A percentile compares a stretch with the other conserved stretches of the same genome.
These are phyloP conservation scores for Oxycera nigricornis DNA, from an alignment of 2,888 invertebrate species.

Conservation along the genomic window DNA sequence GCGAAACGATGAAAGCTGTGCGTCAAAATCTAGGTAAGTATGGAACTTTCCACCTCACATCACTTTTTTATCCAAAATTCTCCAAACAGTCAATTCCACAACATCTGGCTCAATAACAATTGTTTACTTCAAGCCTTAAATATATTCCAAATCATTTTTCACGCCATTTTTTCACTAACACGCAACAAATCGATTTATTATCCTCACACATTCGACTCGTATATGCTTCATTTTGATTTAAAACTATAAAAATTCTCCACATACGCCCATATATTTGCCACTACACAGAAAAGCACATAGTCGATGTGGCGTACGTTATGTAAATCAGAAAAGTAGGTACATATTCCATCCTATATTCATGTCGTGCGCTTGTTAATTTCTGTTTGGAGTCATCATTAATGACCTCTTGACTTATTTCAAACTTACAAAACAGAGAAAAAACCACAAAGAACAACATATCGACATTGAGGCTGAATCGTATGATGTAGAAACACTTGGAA, in stretches of 20 bases:
- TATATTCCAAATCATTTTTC: too few relatives aligned
- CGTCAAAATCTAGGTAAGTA: too few relatives aligned
- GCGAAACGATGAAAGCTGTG: too few relatives aligned
- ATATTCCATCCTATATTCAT: not conserved
- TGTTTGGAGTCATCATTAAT: not conserved
- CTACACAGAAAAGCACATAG: not conserved
- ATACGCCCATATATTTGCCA: too few relatives aligned
- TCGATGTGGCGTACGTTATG: not conserved
- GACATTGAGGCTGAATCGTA: not conserved
- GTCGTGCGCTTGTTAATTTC: not conserved
- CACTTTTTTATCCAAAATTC: too few relatives aligned
- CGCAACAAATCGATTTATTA: not conserved
- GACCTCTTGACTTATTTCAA: constrained; percentile 14
- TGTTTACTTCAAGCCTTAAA: too few relatives aligned
- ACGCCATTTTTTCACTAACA: not conserved
- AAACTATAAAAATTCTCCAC: too few relatives aligned
- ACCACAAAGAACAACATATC: not conserved
- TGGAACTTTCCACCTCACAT: too few relatives aligned
- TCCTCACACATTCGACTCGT: too few relatives aligned
- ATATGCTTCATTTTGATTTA: too few relatives aligned
- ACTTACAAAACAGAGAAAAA: not conserved
- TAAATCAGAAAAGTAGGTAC: not conserved
- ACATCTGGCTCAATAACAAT: too few relatives aligned
- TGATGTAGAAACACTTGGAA: not conserved
- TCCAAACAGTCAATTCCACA: too few relatives aligned